Evolutionary conservation across 2,888 invertebrate genomes (phyloP), one percentile per base, ranked within the genome.

Genomic region (Phaonia tiefii): DNA sequence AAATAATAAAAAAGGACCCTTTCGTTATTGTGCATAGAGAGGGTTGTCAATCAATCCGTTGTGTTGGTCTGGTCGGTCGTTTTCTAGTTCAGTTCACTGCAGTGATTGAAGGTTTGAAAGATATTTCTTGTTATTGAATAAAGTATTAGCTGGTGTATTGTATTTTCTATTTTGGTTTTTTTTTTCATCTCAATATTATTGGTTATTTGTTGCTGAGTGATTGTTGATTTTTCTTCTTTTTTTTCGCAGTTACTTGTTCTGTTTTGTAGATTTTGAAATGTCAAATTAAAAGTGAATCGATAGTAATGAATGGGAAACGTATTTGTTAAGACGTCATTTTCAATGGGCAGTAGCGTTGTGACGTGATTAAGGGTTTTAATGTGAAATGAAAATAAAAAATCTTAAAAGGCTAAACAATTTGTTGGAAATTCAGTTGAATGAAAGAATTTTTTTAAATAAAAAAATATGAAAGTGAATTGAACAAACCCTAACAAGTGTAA

Each of bases 311-410:
- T 56, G 1, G 60, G 60, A 15, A 60, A 60, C 37, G 60, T 39
- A 60, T 37, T 39, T 39, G 60, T 60, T 60, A 20, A 60, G 60
- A 60, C 60, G 60, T 60, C 60, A 60, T 60, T 60, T n/a, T 58
- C n/a, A 37, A 26, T 10, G 51, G 56, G 0, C 13, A 13, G 58
- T 15, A 4, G 49, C n/a, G 15, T n/a, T n/a, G n/a, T n/a, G n/a
- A n/a, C n/a, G n/a, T n/a, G n/a, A n/a, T n/a, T n/a, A n/a, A n/a
- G n/a, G n/a, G n/a, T n/a, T n/a, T n/a, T n/a, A n/a, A n/a, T n/a
- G n/a, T n/a, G n/a, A n/a, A n/a, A n/a, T n/a, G n/a, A n/a, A n/a
- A n/a, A n/a, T n/a, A n/a, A n/a, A n/a, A n/a, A n/a, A n/a, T n/a
- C n/a, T n/a, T n/a, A n/a, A n/a, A n/a, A n/a, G n/a, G n/a, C n/a